Base-by-base conservation (phyloP, 2,888 invertebrate species). In the Napeogenes sylphis region DNA sequence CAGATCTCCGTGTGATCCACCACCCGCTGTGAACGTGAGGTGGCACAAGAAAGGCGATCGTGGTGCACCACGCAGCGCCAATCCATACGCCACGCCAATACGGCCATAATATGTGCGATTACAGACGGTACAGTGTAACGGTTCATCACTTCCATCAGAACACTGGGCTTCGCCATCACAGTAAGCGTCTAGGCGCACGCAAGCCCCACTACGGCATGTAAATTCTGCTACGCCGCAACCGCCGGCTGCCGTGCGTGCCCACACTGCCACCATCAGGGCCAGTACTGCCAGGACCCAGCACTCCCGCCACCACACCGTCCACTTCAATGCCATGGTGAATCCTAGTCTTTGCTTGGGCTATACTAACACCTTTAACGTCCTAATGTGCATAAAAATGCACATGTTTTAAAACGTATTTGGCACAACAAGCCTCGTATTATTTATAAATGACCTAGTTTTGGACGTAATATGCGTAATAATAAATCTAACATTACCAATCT, bases 41-140 rank as follows among this genome's bases (percentile, higher is more conserved):
- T 96, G 96, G 85, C 97, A 97, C 68, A 96, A 92, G 87, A 96
- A 97, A 45, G 97, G 97, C 76, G 96, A 92, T 73, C 95, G 93
- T 75, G 94, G 94, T 59, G 95, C 94, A 73, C 94, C 93, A 73
- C 94, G 93, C 78, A 97, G 93, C 73, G 93, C 93, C 82, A 97
- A 90, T 75, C 94, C 93, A 91, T 96, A 96, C 59, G 95, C 96
- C 77, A 94, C 93, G 72, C 96, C 96, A 72, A 94, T 94, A 78
- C 95, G 95, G 12, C 97, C 97, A 85, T 97, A 97, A 87, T 97
- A 97, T 59, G 97, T 97, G 78, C 97, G 93, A 90, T 97, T 97
- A 91, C 97, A 97, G 69, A 94, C 94, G 93, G 92, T 94, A 83
- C 96, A 96, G 80, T 93, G 93, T 68, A 93, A 88, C 59, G 96